Evolutionary conservation across 2,888 invertebrate genomes (phyloP).

Genomic region (Leucoma salicis): DNA sequence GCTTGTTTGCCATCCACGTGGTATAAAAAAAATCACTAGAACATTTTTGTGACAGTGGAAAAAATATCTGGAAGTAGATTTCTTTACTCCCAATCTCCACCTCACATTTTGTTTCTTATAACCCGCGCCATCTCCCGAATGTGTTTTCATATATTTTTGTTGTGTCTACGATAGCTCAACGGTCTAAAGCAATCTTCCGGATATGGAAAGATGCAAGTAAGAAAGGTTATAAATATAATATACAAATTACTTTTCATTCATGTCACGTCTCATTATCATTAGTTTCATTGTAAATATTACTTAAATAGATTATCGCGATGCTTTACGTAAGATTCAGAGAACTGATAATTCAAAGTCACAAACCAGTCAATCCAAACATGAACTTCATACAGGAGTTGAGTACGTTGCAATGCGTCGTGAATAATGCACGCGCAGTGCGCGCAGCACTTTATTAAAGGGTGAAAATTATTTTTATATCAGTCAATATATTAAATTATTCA

Average conservation of each 20-base stretch:
- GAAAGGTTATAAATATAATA: neutral
- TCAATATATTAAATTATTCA: neutral
- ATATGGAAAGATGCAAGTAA: too few relatives aligned
- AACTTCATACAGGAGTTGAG: constrained; percentile 27
- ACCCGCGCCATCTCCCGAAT: too few relatives aligned
- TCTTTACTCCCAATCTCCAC: too few relatives aligned
- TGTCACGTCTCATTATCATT: neutral
- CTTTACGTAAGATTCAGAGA: constrained; percentile 2
- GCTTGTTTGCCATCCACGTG: too few relatives aligned
- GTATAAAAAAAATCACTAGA: too few relatives aligned
- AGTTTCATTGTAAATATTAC: neutral
- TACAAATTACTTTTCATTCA: neutral
- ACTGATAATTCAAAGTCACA: neutral
- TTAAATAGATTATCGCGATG: neutral
- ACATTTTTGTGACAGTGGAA: too few relatives aligned
- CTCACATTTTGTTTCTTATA: too few relatives aligned
- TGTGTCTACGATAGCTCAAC: too few relatives aligned
- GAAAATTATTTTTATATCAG: neutral
- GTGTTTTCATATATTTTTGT: too few relatives aligned
- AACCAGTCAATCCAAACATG: constrained; percentile 21
- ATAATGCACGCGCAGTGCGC: constrained; percentile 40
- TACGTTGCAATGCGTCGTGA: constrained; percentile 40
- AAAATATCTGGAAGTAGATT: too few relatives aligned
- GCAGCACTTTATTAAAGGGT: constrained; percentile 27
- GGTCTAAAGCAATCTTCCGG: too few relatives aligned